Base-by-base conservation (phyloP, 1,140 invertebrate genomes). In the Amyelois transitella region DNA sequence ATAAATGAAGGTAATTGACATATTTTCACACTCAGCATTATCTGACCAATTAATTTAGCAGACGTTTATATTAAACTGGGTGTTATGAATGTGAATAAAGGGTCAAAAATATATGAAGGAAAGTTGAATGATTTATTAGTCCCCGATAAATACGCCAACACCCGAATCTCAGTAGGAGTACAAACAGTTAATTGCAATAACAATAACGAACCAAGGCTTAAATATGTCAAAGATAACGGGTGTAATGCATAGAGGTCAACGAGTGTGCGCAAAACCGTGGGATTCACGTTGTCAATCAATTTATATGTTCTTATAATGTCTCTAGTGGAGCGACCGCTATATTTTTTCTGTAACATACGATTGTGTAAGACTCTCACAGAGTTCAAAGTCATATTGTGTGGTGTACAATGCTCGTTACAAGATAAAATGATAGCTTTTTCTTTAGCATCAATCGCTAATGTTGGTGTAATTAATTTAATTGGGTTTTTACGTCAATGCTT, bases 261-360 rank as follows among this genome's bases (percentile, higher is more conserved):
- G 61, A 59, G 64, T 55, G 66, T 32, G 51, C 43, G 62, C 66
- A 73, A 72, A 69, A 71, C 66, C 79, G 75, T 82, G 79, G 66
- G 75, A 82, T 62, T 53, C 69, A 53, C 74, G 72, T 60, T 67
- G 61, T 53, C 55, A 64, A 64, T 68, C 52, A 64, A 49, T 25
- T 55, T 63, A 58, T 43, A 65, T 71, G 74, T 77, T 71, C 48
- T 51, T 45, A 12, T 55, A 63, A 48, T 53, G 19, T 51, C 18
- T 10, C 47, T 66, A 67, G 66, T 22, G 52, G 66, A 51, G 47
- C 48, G 54, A 65, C 76, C 66, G 72, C 72, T 77, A 71, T 18
- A 63, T 56, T 77, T 69, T 66, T 73, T 69, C 8, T 63, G 51
- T 38, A 62, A 47, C 55, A 45, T 55, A 61, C 64, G 52, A 58